These are phyloP conservation scores for Elephas maximus DNA, from an alignment of 2,113 vertebrate species.

Conservation along the genomic window DNA sequence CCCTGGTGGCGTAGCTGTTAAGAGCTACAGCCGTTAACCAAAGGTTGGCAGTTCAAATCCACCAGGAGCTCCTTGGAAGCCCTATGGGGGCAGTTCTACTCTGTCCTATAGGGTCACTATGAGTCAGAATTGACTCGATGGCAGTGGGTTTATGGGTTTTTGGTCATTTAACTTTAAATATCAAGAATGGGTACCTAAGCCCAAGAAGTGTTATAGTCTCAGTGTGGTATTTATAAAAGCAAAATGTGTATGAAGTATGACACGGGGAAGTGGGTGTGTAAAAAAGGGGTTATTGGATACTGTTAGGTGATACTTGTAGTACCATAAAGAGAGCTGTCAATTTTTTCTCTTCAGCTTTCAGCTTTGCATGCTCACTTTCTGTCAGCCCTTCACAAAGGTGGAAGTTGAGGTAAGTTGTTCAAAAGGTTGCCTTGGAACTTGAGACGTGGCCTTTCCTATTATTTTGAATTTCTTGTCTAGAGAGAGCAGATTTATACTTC, in stretches of 20 bases:
- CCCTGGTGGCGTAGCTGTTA: no score
- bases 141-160: neutral
- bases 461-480: neutral
- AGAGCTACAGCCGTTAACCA: no score
- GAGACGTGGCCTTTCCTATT: neutral
- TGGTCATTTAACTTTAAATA: neutral
- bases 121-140: no score
- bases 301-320: neutral
- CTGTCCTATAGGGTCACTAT: no score
- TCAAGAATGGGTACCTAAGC: neutral
- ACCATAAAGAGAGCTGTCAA: neutral
- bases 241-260: neutral
- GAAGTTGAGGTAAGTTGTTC: constrained; percentile 95
- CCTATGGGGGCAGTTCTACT: no score
- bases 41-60: no score
- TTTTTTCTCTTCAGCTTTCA: constrained; percentile 88
- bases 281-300: neutral
- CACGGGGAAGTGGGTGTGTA: no score
- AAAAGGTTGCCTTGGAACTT: neutral
- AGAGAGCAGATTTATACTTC: neutral
- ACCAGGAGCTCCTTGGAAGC: no score
- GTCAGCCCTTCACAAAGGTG: constrained; percentile 95
- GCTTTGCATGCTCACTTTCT: constrained; percentile 93
- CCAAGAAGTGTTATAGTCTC: neutral
- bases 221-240: neutral